Base-by-base conservation (phyloP, 2,888 invertebrate species). In the Oxyteleia sp. region DNA sequence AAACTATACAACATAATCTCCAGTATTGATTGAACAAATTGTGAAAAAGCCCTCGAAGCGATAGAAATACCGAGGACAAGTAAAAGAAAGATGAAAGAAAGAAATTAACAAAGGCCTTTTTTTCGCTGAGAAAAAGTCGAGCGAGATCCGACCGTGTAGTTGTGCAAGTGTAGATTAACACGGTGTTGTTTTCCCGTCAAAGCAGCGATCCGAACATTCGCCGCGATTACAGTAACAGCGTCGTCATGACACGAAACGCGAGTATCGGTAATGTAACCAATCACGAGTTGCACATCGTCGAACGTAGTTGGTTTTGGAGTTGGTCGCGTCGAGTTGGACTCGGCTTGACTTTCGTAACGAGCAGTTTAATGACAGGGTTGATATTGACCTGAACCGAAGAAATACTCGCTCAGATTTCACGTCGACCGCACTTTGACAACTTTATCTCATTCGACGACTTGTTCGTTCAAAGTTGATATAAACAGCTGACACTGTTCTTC, bases 231-330 rank as follows among this genome's bases (percentile, higher is more conserved):
- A 92, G 92, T 91, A 92, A 92, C 92, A 92, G 91, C 90, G 90
- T 85, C 87, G 86, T 87, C 88, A 85, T 91, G 93, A 92, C 91
- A 89, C 88, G 91, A 88, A 89, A 93, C 93, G 93, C 93, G 92
- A 91, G 89, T 92, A 92, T 92, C 92, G 90, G 93, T 93, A 93
- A 93, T 93, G 92, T 93, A 93, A 93, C 93, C 93, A 93, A 93
- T 93, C 92, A 93, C 88, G 87, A 89, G 85, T 85, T 85, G 80
- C 79, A 74, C 83, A 69, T 82, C 84, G 82, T 78, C 78, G 76
- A 74, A 71, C 79, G 63, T 69, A 75, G 82, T 84, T 80, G 82
- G 71, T 64, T 80, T 66, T 35, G 81, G 74, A 32, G 84, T 82
- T 72, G 82, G 85, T 84, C 78, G 78, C 79, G 84, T 69, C 53